phyloP scores from a whole-genome alignment of 2,888 invertebrate species.

The Priocnemis perturbator region DNA sequence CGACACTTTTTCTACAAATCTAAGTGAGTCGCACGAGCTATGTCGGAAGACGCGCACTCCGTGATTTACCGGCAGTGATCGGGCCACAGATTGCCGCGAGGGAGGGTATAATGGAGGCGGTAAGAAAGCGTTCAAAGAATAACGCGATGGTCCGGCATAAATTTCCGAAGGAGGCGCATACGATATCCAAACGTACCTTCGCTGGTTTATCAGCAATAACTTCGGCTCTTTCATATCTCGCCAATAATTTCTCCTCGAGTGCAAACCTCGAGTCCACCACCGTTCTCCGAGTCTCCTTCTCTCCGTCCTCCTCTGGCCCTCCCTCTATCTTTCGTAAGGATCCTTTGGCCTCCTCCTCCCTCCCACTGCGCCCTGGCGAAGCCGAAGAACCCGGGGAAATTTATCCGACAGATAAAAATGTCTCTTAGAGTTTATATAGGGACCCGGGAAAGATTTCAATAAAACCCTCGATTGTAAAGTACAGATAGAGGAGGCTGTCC shows the following conservation, averaged over 20 bases:
- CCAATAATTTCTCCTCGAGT: conserved; percentile 67
- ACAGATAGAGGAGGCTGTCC: conserved; percentile 64
- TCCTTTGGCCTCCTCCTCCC: conserved; percentile 12
- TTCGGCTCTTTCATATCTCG: conserved; percentile 69
- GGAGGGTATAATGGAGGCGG: neutral
- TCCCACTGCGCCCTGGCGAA: conserved; percentile 1
- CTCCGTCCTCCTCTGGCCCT: conserved; percentile 10
- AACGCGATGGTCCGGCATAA: conserved; percentile 30
- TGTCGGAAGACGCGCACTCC: too few relatives aligned
- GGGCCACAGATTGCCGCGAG: too few relatives aligned
- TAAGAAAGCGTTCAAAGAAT: conserved; percentile 3
- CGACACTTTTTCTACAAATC: too few relatives aligned
- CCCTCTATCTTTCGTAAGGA: conserved; percentile 7
- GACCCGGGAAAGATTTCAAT: conserved; percentile 66
- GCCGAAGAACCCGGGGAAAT: conserved; percentile 59
- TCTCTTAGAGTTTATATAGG: conserved; percentile 69
- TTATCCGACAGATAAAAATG: conserved; percentile 72
- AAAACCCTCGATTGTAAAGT: conserved; percentile 69
- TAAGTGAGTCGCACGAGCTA: too few relatives aligned
- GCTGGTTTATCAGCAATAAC: conserved; percentile 72
- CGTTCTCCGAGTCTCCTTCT: conserved; percentile 23
- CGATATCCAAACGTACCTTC: conserved; percentile 36
- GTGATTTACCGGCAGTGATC: too few relatives aligned
- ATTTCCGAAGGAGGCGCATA: conserved; percentile 31
- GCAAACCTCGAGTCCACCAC: conserved; percentile 35